Evolutionary conservation across 2,888 invertebrate species (phyloP).

Genomic region (Phlogophora meticulosa): DNA sequence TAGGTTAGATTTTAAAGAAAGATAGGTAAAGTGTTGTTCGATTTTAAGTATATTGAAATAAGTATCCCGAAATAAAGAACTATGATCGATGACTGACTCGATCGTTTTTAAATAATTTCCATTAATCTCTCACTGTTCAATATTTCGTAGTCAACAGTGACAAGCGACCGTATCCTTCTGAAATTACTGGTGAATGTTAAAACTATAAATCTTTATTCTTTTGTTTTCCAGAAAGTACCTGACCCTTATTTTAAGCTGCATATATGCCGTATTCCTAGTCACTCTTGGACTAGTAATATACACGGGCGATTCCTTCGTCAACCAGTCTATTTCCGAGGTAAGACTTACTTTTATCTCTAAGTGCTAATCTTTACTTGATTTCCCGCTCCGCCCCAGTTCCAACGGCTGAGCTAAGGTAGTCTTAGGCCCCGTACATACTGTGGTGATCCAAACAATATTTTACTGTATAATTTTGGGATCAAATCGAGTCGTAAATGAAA

Average conservation of each 20-base stretch:
- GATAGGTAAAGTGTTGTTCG: not conserved
- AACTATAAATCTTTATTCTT: not conserved
- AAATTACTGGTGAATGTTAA: too few relatives aligned
- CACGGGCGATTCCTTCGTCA: slow-evolving; percentile 91
- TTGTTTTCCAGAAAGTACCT: slow-evolving; percentile 90
- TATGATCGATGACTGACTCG: not conserved
- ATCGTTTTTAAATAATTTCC: too few relatives aligned
- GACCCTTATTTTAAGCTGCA: slow-evolving; percentile 92
- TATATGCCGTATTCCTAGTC: slow-evolving; percentile 93
- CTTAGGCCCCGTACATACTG: slow-evolving; percentile 24
- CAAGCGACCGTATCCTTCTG: too few relatives aligned
- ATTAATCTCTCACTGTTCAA: too few relatives aligned
- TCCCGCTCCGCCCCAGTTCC: slow-evolving; percentile 15
- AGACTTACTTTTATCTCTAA: slow-evolving; percentile 59
- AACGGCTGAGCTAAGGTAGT: not conserved
- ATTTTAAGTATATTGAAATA: not conserved
- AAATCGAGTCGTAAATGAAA: not conserved
- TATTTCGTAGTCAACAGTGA: too few relatives aligned
- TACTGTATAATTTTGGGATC: too few relatives aligned
- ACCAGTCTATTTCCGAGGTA: slow-evolving; percentile 90
- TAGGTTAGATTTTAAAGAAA: not conserved
- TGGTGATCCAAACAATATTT: not conserved
- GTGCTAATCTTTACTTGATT: slow-evolving; percentile 23
- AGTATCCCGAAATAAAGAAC: not conserved
- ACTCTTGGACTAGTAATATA: slow-evolving; percentile 93